Base-by-base conservation (phyloP, 2,113 vertebrate species). In the Bubo scandiacus region DNA sequence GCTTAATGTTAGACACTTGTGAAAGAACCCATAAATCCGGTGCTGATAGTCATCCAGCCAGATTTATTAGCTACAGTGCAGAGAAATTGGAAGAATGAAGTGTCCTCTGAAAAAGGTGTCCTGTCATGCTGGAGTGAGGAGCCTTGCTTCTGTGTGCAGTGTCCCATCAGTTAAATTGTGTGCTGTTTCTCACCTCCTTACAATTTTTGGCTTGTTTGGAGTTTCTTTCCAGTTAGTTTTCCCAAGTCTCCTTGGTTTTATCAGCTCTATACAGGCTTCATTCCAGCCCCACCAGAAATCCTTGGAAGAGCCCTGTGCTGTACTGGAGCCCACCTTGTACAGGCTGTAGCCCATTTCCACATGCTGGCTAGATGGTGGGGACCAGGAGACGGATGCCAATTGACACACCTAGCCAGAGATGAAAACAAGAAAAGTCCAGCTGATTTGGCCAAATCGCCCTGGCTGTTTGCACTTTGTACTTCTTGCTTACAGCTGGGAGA, bases 1-100 rank as follows among this genome's bases (percentile, higher is more conserved):
- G 89, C 77, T 94, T 92, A 65, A 84, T 91, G 94, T 85, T 75
- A 91, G 79, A 71, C 81, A 91, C 90, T 95, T 95, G 94, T 92
- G 94, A 95, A 97, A 91, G 83, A 81, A 77, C 81, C 86, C 84
- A 88, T 96, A 95, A 94, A 92, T 72, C 63, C 10, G 1, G 32
- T n/a, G 67, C 70, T 82, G 81, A 87, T 66, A 89, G 79, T 86
- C n/a, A 88, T 32, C 81, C 75, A 40, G 84, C 51, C n/a, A 91
- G 88, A 88, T 95, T 92, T 96, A 87, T 91, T 77, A 93, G 65
- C 58, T 6, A 3, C 79, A 62, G 27, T 54, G 29, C 45, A 19
- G 45, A 89, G 86, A 95, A 91, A 91, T 42, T 40, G 52, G 34
- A 86, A 86, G 88, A 94, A 88, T 67, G 57, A 85, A 2, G 1